Conservation (phyloP, 35 echinoderm and acorn worm genomes). For the Lytechinus variegatus region DNA sequence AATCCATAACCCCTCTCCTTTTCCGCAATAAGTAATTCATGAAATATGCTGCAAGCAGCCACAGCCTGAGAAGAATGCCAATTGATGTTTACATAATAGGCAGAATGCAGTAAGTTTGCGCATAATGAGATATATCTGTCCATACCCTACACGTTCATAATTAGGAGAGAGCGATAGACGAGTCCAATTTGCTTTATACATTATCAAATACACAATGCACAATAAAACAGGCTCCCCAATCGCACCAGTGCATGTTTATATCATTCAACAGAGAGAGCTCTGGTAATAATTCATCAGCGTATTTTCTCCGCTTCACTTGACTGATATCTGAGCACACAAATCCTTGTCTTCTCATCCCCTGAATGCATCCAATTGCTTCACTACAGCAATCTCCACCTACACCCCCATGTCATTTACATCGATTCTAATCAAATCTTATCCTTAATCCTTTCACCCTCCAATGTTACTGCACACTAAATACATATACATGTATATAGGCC, state of each 20-base stretch:
- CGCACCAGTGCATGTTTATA: conserved; percentile 31
- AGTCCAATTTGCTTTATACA: conserved; percentile 47
- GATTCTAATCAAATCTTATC: neutral
- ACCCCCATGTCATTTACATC: neutral
- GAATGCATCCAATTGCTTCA: neutral
- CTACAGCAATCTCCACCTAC: neutral
- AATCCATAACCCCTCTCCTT: conserved; percentile 3
- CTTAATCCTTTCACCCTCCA: neutral
- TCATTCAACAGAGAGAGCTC: conserved; percentile 38
- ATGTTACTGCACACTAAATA: no score
- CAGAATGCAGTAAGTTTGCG: conserved; percentile 38
- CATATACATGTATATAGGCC: no score
- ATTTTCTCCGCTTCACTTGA: conserved; percentile 33
- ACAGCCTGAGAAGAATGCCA: conserved; percentile 11
- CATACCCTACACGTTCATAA: conserved; percentile 34
- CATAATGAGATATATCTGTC: conserved; percentile 47
- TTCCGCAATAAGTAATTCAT: conserved; percentile 36
- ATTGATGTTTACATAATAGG: conserved; percentile 44
- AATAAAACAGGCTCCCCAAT: neutral
- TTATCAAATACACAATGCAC: conserved; percentile 39
- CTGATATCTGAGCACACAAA: conserved; percentile 16
- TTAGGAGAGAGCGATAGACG: conserved; percentile 30
- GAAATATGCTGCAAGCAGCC: conserved; percentile 29
- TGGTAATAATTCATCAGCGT: conserved; percentile 43
- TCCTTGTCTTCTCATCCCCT: neutral